phyloP scores from a whole-genome alignment of 2,888 invertebrate genomes.

The Agonopterix arenella region DNA sequence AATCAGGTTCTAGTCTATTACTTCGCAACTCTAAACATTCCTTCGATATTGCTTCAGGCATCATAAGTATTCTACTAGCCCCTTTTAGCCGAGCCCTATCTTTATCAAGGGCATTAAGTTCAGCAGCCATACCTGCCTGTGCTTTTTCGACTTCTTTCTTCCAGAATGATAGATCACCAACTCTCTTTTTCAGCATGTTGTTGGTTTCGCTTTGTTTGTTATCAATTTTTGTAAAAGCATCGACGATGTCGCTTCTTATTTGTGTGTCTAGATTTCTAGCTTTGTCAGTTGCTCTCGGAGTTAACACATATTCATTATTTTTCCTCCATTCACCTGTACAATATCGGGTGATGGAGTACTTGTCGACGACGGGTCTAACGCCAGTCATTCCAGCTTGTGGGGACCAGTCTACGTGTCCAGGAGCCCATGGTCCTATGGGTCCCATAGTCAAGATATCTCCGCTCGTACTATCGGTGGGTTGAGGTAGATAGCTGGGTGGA shows the following conservation, averaged over 20 bases:
- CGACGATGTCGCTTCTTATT: constrained; percentile 45
- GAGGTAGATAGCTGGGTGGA: constrained; percentile 59
- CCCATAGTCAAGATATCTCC: constrained; percentile 62
- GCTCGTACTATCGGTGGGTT: constrained; percentile 57
- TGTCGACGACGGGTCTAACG: constrained; percentile 85
- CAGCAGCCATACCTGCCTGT: constrained; percentile 79
- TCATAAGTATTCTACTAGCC: constrained; percentile 79
- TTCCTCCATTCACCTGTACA: constrained; percentile 85
- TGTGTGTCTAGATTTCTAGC: constrained; percentile 37
- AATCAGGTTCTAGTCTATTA: constrained; percentile 83
- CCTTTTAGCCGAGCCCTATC: constrained; percentile 80
- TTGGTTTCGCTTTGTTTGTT: constrained; percentile 69
- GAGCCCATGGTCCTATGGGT: constrained; percentile 82
- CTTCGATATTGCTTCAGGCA: constrained; percentile 83
- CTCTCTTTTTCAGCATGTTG: constrained; percentile 35
- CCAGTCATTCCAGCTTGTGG: constrained; percentile 84
- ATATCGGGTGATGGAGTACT: constrained; percentile 85
- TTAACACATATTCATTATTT: constrained; percentile 72
- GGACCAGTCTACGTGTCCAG: constrained; percentile 85
- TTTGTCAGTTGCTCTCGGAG: constrained; percentile 46
- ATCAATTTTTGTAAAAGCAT: constrained; percentile 77
- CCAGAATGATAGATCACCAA: constrained; percentile 77
- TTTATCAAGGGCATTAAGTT: constrained; percentile 80
- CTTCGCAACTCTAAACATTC: constrained; percentile 85
- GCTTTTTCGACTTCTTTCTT: constrained; percentile 81